Evolutionary conservation across 2,797 vertebrate genomes (phyloP).

Genomic region (Clarias pachynema): DNA sequence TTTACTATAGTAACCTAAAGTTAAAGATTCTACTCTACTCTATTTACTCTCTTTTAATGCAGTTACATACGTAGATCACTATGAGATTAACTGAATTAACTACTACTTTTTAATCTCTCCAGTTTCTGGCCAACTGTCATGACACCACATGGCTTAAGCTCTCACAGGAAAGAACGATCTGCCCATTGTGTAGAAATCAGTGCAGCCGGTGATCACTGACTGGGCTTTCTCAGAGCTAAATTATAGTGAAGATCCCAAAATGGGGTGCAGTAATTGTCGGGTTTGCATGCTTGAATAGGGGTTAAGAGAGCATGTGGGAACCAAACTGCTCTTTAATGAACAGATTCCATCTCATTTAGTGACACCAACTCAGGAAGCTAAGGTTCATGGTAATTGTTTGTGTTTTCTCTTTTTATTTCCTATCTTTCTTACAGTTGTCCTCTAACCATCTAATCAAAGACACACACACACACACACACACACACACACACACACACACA

Average conservation of each 20-base stretch:
- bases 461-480: conserved; percentile 15
- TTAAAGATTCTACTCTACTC: background rate
- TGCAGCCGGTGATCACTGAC: conserved; percentile 54
- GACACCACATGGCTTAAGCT: background rate
- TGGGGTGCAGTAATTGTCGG: conserved; percentile 60
- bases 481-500: conserved; percentile 17
- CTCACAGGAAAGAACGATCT: background rate
- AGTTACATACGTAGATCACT: background rate
- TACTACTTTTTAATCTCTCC: background rate
- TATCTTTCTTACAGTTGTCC: conserved; percentile 27
- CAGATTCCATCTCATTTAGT: conserved; percentile 62
- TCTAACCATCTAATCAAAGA: background rate
- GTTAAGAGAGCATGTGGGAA: conserved; percentile 52
- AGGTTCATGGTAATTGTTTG: conserved; percentile 58
- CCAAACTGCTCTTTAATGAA: conserved; percentile 60
- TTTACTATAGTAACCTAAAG: background rate
- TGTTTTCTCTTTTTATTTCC: conserved; percentile 59
- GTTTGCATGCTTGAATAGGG: conserved; percentile 61
- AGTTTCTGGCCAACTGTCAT: background rate
- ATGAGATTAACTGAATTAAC: background rate
- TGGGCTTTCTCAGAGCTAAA: conserved; percentile 65
- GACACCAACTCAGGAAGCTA: conserved; percentile 66
- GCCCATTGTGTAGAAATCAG: conserved; percentile 3
- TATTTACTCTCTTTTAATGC: background rate
- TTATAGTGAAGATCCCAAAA: conserved; percentile 60